phyloP scores from a whole-genome alignment of 2,888 invertebrate species.

The Deilephila elpenor region DNA sequence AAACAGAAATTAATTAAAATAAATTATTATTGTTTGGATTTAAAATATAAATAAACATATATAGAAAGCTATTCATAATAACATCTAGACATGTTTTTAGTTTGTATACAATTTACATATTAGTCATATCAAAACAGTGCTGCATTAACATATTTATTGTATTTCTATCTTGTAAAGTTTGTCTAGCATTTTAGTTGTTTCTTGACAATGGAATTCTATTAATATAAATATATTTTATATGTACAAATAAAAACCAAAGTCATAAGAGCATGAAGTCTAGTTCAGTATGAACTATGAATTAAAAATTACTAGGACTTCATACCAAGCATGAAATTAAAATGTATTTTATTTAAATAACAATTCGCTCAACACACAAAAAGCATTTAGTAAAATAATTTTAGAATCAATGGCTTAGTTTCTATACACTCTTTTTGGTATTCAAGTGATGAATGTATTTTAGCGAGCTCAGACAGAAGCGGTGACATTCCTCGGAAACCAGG shows the following conservation, averaged over 20 bases:
- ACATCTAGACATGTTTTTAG: neutral
- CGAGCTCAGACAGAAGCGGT: slow-evolving; percentile 99
- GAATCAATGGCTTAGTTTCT: neutral
- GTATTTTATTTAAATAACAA: neutral
- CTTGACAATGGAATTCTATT: neutral
- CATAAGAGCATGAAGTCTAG: no score
- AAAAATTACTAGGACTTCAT: neutral
- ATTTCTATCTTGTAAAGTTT: neutral
- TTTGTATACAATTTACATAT: neutral
- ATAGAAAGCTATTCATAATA: neutral
- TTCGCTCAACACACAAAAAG: neutral
- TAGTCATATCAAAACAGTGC: no score
- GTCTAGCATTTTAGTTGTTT: neutral
- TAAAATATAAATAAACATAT: neutral
- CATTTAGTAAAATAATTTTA: neutral
- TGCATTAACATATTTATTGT: no score
- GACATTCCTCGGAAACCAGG: slow-evolving; percentile 98
- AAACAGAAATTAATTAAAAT: no score
- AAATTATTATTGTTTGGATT: neutral
- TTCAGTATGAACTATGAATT: no score
- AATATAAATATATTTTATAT: neutral
- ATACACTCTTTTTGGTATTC: neutral
- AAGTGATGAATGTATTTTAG: slow-evolving; percentile 75
- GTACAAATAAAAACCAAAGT: neutral
- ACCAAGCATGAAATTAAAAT: neutral